A percentile compares a stretch with the other conserved stretches of the same genome.
These are phyloP conservation scores for Valencia hispanica DNA, from an alignment of 2,797 vertebrate species.

Conservation along the genomic window DNA sequence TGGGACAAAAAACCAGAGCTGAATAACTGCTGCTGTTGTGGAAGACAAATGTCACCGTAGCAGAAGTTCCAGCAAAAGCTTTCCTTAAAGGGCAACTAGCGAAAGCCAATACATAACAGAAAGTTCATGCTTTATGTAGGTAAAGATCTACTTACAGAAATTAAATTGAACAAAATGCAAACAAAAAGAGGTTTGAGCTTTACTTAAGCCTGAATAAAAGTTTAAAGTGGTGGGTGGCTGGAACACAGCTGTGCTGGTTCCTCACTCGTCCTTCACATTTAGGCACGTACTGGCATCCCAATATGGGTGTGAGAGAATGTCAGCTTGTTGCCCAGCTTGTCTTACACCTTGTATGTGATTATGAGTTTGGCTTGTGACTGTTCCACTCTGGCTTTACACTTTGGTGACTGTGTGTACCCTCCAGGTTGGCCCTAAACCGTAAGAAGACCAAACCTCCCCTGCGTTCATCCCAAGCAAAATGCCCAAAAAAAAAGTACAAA, in stretches of 20 bases:
- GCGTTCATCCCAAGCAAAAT: neutral
- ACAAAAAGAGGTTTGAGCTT: constrained; percentile 32
- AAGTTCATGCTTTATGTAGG: neutral
- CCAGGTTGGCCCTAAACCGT: constrained; percentile 30
- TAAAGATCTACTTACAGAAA: constrained; percentile 8
- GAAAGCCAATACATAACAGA: neutral
- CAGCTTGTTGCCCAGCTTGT: constrained; percentile 30
- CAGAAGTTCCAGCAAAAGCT: neutral
- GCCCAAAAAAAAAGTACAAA: neutral
- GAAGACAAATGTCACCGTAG: neutral
- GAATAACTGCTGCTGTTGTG: neutral
- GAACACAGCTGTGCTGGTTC: constrained; percentile 25
- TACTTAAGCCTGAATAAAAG: constrained; percentile 36
- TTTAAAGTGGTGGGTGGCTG: constrained; percentile 32
- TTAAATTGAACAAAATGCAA: neutral
- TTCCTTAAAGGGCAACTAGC: neutral
- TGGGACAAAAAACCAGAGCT: neutral
- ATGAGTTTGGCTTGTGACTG: constrained; percentile 36
- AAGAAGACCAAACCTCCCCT: constrained; percentile 4
- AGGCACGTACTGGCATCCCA: constrained; percentile 13
- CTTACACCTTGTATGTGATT: constrained; percentile 50
- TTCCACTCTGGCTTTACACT: constrained; percentile 28
- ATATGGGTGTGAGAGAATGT: constrained; percentile 47
- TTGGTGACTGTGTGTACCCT: constrained; percentile 12
- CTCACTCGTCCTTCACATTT: constrained; percentile 20